Percentiles rank a stretch among this genome's conserved stretches.
These are phyloP conservation scores for Saguinus imperator DNA, from an alignment of 2,113 vertebrate genomes.

Conservation along the genomic window DNA sequence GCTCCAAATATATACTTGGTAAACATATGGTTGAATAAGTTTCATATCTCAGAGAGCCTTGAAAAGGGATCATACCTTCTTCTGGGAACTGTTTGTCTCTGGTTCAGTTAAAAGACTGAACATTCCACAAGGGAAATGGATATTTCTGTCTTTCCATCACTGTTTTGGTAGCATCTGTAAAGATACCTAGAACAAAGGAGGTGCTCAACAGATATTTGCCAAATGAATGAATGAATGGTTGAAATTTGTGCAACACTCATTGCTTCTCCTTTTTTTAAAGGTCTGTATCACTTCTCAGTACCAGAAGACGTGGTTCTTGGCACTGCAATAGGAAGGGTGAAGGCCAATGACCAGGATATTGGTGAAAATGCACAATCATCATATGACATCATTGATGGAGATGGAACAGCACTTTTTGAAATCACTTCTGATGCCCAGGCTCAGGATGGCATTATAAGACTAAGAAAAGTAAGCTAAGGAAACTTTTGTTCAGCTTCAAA, in stretches of 20 bases:
- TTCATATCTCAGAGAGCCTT: not conserved
- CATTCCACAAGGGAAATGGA: not conserved
- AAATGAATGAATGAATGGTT: not conserved
- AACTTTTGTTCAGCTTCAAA: not conserved
- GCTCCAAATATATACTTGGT: constrained; percentile 28
- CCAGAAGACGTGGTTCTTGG: constrained; percentile 93
- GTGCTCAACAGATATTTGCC: not conserved
- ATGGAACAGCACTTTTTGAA: constrained; percentile 94
- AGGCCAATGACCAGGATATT: constrained; percentile 94
- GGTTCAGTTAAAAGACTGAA: not conserved
- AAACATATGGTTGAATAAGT: constrained; percentile 31
- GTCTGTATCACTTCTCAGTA: constrained; percentile 96
- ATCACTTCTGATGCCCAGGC: constrained; percentile 92
- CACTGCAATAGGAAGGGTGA: constrained; percentile 93
- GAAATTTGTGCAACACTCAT: constrained; percentile 30
- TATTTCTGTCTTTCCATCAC: not conserved
- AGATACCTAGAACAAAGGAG: not conserved
- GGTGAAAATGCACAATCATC: constrained; percentile 96
- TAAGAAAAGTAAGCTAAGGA: constrained; percentile 90
- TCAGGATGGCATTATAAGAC: constrained; percentile 94
- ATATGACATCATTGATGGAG: constrained; percentile 95
- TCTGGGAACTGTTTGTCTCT: not conserved
- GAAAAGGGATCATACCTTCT: not conserved
- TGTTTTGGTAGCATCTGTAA: not conserved
- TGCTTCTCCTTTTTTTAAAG: constrained; percentile 83